Percentiles rank a stretch among this genome's conserved stretches.
phyloP scores from a whole-genome alignment of 2,113 vertebrate species.

The Numenius arquata region DNA sequence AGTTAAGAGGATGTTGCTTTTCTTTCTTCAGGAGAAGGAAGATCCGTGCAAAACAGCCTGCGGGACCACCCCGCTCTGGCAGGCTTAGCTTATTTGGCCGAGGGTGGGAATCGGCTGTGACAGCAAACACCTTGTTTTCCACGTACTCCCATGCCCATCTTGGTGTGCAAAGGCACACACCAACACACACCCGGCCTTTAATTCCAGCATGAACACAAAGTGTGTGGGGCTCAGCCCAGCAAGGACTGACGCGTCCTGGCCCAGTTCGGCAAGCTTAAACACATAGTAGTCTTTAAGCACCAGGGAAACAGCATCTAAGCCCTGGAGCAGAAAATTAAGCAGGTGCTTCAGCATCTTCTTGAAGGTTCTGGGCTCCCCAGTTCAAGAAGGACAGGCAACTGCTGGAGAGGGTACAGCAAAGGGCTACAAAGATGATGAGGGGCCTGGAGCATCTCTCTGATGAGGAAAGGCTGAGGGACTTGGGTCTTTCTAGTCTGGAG shows the following conservation, averaged over 20 bases:
- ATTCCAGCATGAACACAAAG: not conserved
- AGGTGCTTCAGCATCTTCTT: not conserved
- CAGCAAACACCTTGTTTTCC: not conserved
- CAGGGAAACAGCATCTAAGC: not conserved
- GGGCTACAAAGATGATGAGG: too few species aligned
- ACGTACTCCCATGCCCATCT: not conserved
- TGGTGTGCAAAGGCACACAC: not conserved
- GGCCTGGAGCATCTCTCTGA: too few species aligned
- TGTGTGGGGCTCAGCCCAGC: not conserved
- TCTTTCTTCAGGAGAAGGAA: not conserved
- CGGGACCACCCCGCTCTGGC: not conserved
- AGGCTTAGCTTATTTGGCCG: not conserved
- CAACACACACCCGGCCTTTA: not conserved
- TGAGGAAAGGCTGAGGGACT: too few species aligned
- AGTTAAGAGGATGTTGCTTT: not conserved
- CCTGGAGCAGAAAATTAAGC: not conserved
- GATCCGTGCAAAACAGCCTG: too few species aligned
- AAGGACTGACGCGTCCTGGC: not conserved
- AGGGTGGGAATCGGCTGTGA: not conserved
- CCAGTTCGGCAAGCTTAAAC: not conserved
- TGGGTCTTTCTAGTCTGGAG: too few species aligned
- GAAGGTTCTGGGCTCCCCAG: not conserved
- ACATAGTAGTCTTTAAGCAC: not conserved
- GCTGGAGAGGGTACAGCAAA: too few species aligned
- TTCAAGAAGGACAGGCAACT: too few species aligned